A percentile compares a stretch with the other conserved stretches of the same genome.
phyloP scores from a whole-genome alignment of 2,113 vertebrate genomes.

The Scomber scombrus region DNA sequence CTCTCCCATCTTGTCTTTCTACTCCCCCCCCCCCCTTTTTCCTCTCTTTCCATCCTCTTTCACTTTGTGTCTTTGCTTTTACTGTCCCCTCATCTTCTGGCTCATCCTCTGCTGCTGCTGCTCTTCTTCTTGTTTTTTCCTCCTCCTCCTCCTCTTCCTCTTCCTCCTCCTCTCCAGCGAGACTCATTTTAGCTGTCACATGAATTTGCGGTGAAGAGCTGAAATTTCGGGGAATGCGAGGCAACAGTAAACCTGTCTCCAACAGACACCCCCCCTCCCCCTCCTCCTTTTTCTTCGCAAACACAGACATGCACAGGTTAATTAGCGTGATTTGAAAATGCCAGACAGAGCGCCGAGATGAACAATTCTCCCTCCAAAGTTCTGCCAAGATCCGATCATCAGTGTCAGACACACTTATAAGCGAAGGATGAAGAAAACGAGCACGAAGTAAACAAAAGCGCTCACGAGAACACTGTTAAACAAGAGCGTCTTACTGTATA shows the following conservation, averaged over 20 bases:
- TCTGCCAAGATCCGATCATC: slow-evolving; percentile 27
- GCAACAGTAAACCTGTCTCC: slow-evolving; percentile 29
- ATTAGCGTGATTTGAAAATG: slow-evolving; percentile 52
- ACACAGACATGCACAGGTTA: slow-evolving; percentile 33
- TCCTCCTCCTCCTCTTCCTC: not conserved
- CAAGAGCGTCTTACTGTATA: not conserved
- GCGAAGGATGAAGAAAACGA: slow-evolving; percentile 23
- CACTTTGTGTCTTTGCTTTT: slow-evolving; percentile 31
- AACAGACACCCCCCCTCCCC: not conserved
- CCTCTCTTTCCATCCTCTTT: slow-evolving; percentile 43
- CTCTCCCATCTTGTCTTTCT: slow-evolving; percentile 50
- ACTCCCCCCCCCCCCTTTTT: slow-evolving; percentile 22
- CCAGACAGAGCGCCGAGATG: slow-evolving; percentile 17
- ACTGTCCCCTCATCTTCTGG: slow-evolving; percentile 35
- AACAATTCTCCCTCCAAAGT: slow-evolving; percentile 3
- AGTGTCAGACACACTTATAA: slow-evolving; percentile 1
- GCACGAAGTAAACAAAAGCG: slow-evolving; percentile 28
- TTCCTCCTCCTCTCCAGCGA: slow-evolving; percentile 10
- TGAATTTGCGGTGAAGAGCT: slow-evolving; percentile 27
- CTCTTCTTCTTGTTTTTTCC: slow-evolving; percentile 1
- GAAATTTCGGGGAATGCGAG: slow-evolving; percentile 27
- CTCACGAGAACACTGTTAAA: not conserved
- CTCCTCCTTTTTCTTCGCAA: not conserved
- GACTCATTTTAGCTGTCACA: slow-evolving; percentile 28
- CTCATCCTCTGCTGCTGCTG: not conserved